phyloP scores from a whole-genome alignment of 2,888 invertebrate species.

The Apamea epomidion region DNA sequence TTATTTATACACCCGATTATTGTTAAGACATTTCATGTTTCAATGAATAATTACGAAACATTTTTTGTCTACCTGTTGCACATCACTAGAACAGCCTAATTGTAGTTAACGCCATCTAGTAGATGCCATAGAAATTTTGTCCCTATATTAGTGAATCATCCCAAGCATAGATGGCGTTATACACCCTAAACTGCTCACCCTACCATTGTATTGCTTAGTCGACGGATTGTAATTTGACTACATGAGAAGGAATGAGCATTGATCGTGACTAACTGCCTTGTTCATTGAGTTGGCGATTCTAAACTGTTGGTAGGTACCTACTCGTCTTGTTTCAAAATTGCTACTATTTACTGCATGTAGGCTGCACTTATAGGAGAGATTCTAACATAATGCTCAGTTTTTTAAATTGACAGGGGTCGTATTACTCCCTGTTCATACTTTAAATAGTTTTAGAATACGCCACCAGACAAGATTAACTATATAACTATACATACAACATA shows the following conservation, averaged over 20 bases:
- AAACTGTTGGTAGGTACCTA: not conserved
- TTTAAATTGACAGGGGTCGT: not conserved
- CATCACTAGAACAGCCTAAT: constrained; percentile 7
- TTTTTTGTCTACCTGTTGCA: not conserved
- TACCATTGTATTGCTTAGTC: not conserved
- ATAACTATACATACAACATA: not conserved
- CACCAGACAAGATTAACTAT: too few species aligned
- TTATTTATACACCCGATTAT: constrained; percentile 27
- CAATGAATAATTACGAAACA: constrained; percentile 14
- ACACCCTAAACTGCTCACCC: not conserved
- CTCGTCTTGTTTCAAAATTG: not conserved
- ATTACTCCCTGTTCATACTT: not conserved
- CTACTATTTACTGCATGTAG: not conserved
- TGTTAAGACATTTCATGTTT: not conserved
- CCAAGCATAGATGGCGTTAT: constrained; percentile 29
- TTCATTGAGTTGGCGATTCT: not conserved
- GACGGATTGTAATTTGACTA: constrained; percentile 3
- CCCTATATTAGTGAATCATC: not conserved
- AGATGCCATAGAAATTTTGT: not conserved
- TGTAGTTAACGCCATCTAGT: constrained; percentile 43
- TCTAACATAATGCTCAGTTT: not conserved
- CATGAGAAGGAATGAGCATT: not conserved
- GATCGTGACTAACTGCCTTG: not conserved
- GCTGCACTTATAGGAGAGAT: not conserved
- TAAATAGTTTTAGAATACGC: not conserved